Evolutionary conservation across 2,888 invertebrate genomes (phyloP).

Genomic region (Xanthia togata): DNA sequence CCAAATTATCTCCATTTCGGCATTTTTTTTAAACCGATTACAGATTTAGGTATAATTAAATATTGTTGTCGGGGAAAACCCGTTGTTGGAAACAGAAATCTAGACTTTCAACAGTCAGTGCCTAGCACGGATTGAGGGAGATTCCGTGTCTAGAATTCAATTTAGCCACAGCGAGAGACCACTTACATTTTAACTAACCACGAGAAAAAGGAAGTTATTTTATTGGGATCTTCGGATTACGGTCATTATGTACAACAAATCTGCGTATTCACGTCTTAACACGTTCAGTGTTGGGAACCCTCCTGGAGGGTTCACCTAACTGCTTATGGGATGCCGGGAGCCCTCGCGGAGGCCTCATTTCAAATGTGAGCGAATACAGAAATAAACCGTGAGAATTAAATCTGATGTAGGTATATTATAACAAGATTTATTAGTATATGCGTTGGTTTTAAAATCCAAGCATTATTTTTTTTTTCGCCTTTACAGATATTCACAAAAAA

Average conservation of each 20-base stretch:
- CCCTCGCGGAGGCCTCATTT: too few species aligned
- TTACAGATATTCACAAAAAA: too few species aligned
- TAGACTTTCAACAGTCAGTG: constrained; percentile 51
- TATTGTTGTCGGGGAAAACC: constrained; percentile 40
- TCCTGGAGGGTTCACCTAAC: too few species aligned
- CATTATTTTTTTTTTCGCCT: too few species aligned
- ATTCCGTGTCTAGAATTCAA: constrained; percentile 50
- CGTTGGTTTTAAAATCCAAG: too few species aligned
- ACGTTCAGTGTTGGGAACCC: too few species aligned
- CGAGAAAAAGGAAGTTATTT: constrained; percentile 6
- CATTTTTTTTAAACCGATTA: constrained; percentile 7
- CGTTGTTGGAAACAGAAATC: constrained; percentile 32
- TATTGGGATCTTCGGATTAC: constrained; percentile 4
- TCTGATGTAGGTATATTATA: too few species aligned
- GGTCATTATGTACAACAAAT: constrained; percentile 8
- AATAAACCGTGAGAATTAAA: too few species aligned
- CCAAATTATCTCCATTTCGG: constrained; percentile 1
- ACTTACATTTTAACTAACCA: constrained; percentile 13
- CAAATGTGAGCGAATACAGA: too few species aligned
- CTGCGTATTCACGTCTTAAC: neutral
- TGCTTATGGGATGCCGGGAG: too few species aligned
- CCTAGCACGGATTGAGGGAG: constrained; percentile 43
- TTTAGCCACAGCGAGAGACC: neutral
- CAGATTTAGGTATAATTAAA: constrained; percentile 30
- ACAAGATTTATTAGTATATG: too few species aligned